Base-by-base conservation (phyloP, 2,888 invertebrate species). In the Ectemnius lituratus region DNA sequence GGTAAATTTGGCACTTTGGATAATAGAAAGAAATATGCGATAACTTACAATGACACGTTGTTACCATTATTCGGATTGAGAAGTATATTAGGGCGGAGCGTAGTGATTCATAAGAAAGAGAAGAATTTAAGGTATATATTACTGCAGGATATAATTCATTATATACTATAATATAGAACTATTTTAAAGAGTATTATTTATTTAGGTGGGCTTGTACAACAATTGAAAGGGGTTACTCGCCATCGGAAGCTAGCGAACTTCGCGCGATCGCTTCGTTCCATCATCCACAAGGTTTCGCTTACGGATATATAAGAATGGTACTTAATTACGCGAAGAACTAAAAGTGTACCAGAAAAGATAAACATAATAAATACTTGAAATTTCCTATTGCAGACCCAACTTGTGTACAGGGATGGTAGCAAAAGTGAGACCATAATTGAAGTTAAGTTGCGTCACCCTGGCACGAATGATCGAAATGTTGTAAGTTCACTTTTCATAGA, bases 221-320 rank as follows among this genome's bases (percentile, higher is more conserved):
- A 0, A 92, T 98, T 52, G 96, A 96, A 90, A 94, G 97, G 81
- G 97, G 97, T 0, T 97, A 97, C 91, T 95, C 97, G 75, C 96
- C 97, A 0, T 94, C 95, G 0, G 97, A 97, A 88, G 97, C 97
- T 0, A 92, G 96, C 47, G 97, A 98, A 92, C 92, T 97, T 61
- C 93, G 96, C 70, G 98, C 95, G 2, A 96, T 97, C 73, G 98
- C 97, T 1, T 97, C 97, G 0, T 98, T 98, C 91, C 97, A 98
- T 91, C 96, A 97, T 92, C 97, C 97, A 0, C 92, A 93, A 16
- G 97, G 97, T 0, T 96, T 94, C 90, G 96, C 97, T 0, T 94
- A 93, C 90, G 98, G 98, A 3, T 97, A 96, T 88, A 92, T 98
- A 66, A 93, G 96, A 90, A 94, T 98, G 95, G 95, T 95, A 81